Conservation (phyloP, 2,113 vertebrate species). For the Dipodomys stephensi region DNA sequence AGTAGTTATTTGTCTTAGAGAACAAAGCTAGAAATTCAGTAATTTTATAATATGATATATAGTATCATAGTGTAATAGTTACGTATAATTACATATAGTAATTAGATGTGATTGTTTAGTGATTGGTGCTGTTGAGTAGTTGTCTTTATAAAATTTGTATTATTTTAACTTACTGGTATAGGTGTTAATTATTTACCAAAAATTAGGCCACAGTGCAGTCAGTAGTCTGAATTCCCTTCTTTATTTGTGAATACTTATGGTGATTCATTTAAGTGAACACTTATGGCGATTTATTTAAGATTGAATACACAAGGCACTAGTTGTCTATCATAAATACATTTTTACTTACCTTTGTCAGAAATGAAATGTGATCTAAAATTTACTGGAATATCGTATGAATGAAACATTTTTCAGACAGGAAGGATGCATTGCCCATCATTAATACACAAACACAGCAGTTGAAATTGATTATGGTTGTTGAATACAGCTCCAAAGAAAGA, state of each 20-base stretch:
- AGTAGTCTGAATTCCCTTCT: neutral
- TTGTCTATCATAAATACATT: conserved; percentile 1
- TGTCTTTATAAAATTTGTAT: conserved; percentile 19
- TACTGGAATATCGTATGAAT: neutral
- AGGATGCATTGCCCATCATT: neutral
- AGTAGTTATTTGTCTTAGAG: neutral
- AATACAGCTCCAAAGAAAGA: neutral
- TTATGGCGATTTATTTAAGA: neutral
- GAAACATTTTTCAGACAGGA: neutral
- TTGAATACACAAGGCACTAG: neutral
- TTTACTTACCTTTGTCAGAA: conserved; percentile 20
- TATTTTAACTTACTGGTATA: neutral
- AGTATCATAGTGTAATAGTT: too few relatives aligned
- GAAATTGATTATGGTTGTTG: neutral
- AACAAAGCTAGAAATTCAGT: neutral
- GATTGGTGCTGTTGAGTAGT: neutral
- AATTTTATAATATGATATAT: too few relatives aligned
- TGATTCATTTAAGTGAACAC: neutral
- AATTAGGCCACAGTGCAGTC: neutral
- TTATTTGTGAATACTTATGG: neutral
- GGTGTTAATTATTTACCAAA: neutral
- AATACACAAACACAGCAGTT: neutral
- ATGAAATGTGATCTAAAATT: conserved; percentile 4
- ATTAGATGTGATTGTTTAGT: too few relatives aligned
- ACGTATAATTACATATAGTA: neutral